These are phyloP conservation scores for Octonoba sinensis DNA, from an alignment of 2,888 invertebrate genomes.

Conservation along the genomic window DNA sequence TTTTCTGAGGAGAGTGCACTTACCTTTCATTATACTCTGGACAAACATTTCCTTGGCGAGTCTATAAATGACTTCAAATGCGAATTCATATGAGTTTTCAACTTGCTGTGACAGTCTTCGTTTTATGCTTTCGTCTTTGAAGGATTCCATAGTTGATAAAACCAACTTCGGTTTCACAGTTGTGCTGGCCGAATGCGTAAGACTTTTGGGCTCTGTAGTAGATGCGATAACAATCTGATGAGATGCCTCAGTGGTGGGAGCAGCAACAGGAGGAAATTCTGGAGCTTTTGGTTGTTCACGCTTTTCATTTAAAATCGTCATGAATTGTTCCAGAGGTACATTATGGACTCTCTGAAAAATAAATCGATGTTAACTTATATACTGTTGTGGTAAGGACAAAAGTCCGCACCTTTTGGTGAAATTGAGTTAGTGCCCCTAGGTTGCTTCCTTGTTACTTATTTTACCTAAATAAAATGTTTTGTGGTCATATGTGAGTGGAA, in stretches of 20 bases:
- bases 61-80: constrained; percentile 84
- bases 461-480: not conserved
- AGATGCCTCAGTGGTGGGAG: constrained; percentile 35
- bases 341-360: constrained; percentile 21
- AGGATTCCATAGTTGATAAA: not conserved
- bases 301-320: constrained; percentile 22
- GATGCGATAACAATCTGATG: constrained; percentile 36
- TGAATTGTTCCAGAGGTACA: constrained; percentile 26
- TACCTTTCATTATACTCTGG: constrained; percentile 79
- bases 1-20: too few species aligned
- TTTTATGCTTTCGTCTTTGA: not conserved
- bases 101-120: constrained; percentile 9
- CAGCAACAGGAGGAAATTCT: constrained; percentile 5
- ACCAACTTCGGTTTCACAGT: constrained; percentile 19
- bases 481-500: too few species aligned
- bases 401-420: too few species aligned
- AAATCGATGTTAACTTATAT: too few species aligned
- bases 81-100: constrained; percentile 79
- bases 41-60: constrained; percentile 86
- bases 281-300: constrained; percentile 6
- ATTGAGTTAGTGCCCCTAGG: too few species aligned
- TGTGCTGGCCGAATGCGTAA: constrained; percentile 16
- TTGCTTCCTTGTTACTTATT: too few species aligned
- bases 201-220: constrained; percentile 30
- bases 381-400: too few species aligned